Percentiles rank a stretch among this genome's conserved stretches.
Conservation (phyloP, 2,888 invertebrate species). For the Parthenolecanium corni region DNA sequence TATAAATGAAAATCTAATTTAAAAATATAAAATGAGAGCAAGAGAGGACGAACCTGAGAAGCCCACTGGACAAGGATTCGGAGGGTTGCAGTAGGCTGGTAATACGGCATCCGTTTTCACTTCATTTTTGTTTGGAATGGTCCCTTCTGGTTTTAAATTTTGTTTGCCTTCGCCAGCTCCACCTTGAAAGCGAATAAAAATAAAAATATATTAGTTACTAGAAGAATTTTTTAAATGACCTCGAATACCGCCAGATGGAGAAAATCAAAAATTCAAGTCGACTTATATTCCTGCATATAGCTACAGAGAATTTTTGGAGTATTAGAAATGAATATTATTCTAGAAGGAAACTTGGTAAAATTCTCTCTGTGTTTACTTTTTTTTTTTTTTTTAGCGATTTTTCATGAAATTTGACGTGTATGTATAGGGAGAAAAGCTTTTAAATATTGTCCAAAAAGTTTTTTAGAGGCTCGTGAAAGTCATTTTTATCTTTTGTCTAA, state of each 20-base stretch:
- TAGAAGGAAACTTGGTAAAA: too few relatives aligned
- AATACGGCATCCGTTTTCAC: slow-evolving; percentile 83
- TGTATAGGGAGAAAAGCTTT: too few relatives aligned
- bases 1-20: background rate
- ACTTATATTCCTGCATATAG: too few relatives aligned
- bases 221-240: background rate
- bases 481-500: too few relatives aligned
- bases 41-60: slow-evolving; percentile 52
- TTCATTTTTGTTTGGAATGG: slow-evolving; percentile 52
- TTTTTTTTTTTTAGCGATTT: too few relatives aligned
- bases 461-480: too few relatives aligned
- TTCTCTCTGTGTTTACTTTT: too few relatives aligned
- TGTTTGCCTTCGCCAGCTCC: slow-evolving; percentile 70
- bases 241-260: background rate
- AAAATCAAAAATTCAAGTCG: background rate
- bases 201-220: background rate
- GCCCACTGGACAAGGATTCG: slow-evolving; percentile 95
- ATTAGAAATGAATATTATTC: too few relatives aligned
- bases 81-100: slow-evolving; percentile 97
- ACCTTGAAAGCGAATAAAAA: slow-evolving; percentile 38
- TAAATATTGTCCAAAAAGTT: too few relatives aligned
- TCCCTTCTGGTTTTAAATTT: slow-evolving; percentile 47
- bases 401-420: too few relatives aligned
- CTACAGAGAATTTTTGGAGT: too few relatives aligned
- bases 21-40: background rate